phyloP scores from a whole-genome alignment of 2,888 invertebrate genomes.

The Zhuqinia jingwanae region DNA sequence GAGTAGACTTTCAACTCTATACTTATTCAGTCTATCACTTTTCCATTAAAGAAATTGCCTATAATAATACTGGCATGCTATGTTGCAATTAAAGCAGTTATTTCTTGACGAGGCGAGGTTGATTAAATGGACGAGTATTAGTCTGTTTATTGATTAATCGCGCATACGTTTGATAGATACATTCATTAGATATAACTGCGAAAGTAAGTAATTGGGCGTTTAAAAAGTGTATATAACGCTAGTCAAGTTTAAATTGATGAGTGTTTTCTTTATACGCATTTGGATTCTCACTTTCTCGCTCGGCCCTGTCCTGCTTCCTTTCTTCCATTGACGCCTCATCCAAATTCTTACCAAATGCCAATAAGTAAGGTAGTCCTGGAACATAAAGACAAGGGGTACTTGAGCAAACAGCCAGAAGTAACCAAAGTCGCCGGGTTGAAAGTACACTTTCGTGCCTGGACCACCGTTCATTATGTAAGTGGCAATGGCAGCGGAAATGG shows the following conservation, averaged over 20 bases:
- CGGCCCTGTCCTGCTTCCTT: slow-evolving; percentile 82
- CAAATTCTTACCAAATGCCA: slow-evolving; percentile 83
- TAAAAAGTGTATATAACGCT: too few species aligned
- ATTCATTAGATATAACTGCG: too few species aligned
- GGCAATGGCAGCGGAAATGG: slow-evolving; percentile 84
- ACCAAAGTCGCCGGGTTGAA: slow-evolving; percentile 85
- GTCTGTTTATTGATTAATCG: too few species aligned
- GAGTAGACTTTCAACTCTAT: too few species aligned
- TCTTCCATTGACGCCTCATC: slow-evolving; percentile 83
- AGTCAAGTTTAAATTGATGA: slow-evolving; percentile 80
- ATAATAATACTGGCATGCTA: too few species aligned
- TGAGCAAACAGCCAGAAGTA: slow-evolving; percentile 86
- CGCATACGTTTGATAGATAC: too few species aligned
- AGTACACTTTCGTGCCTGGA: slow-evolving; percentile 83
- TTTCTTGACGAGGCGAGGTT: too few species aligned
- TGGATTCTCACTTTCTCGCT: slow-evolving; percentile 82
- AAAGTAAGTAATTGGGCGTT: too few species aligned
- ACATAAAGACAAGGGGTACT: slow-evolving; percentile 85
- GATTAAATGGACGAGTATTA: too few species aligned
- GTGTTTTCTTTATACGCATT: slow-evolving; percentile 81
- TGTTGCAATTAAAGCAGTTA: too few species aligned
- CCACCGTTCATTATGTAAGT: slow-evolving; percentile 87
- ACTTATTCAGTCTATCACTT: too few species aligned
- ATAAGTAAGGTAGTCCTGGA: slow-evolving; percentile 85
- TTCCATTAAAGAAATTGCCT: too few species aligned